Conservation (phyloP, 2,888 invertebrate species). For the Rhagonycha fulva region DNA sequence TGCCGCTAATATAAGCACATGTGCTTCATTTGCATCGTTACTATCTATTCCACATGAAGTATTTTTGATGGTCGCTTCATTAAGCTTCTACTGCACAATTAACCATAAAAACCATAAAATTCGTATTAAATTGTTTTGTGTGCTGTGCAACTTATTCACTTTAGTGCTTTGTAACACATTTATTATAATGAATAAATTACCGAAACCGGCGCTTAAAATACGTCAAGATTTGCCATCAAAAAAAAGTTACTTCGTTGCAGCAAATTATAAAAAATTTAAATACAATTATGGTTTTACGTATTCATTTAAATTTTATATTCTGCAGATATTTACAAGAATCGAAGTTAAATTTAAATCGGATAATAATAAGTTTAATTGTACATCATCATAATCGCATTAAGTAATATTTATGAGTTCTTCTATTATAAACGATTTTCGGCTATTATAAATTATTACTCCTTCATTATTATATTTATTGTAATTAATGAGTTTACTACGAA, state of each 20-base stretch:
- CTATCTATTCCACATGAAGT: constrained; percentile 40
- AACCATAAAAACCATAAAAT: constrained; percentile 28
- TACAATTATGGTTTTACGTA: background rate
- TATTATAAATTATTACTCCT: background rate
- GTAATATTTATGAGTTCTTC: background rate
- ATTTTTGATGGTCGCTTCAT: constrained; percentile 33
- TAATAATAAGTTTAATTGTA: background rate
- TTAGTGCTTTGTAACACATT: constrained; percentile 7
- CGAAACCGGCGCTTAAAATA: background rate
- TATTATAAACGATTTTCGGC: background rate
- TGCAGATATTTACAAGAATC: background rate
- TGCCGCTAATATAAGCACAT: constrained; percentile 38
- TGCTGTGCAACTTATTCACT: constrained; percentile 5
- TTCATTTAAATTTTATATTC: background rate
- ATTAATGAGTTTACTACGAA: background rate
- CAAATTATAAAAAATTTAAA: background rate
- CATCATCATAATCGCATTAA: background rate
- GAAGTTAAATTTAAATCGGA: background rate
- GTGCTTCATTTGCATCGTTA: constrained; percentile 42
- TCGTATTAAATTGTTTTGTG: constrained; percentile 15
- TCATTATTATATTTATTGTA: background rate
- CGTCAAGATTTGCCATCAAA: background rate
- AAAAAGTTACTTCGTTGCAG: background rate
- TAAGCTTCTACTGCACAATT: constrained; percentile 27
- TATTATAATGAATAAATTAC: constrained; percentile 9